These are phyloP conservation scores for Lanius collurio DNA, from an alignment of 2,113 vertebrate genomes.

Conservation along the genomic window DNA sequence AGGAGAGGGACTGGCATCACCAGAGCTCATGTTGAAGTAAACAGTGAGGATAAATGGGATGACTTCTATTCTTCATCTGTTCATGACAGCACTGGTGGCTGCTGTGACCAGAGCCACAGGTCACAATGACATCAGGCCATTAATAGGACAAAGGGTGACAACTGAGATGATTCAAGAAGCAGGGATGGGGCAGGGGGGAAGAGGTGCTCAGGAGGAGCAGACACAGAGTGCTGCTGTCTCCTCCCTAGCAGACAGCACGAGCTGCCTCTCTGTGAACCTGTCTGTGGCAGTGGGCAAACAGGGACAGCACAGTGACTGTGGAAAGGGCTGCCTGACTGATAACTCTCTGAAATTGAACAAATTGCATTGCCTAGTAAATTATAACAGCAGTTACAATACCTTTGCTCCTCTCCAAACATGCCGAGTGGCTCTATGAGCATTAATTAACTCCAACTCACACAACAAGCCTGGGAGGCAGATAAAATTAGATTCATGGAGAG, in stretches of 20 bases:
- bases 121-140: slow-evolving; percentile 29
- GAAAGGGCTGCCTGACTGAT: neutral
- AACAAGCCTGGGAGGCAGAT: neutral
- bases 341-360: neutral
- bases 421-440: neutral
- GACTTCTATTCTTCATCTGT: neutral
- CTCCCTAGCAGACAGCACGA: neutral
- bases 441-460: neutral
- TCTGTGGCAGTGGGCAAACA: neutral
- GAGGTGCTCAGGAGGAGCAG: neutral
- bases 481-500: neutral
- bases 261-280: neutral
- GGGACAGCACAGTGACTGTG: neutral
- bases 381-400: neutral
- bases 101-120: neutral
- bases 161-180: neutral
- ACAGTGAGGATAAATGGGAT: neutral
- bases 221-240: neutral
- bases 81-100: neutral
- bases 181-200: neutral
- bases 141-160: neutral
- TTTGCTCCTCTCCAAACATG: neutral
- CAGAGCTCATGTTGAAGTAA: neutral
- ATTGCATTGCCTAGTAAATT: neutral
- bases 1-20: neutral